Percentiles rank a stretch among this genome's conserved stretches.
Conservation (phyloP, 1,140 invertebrate genomes). For the Drosophila ercepeae region DNA sequence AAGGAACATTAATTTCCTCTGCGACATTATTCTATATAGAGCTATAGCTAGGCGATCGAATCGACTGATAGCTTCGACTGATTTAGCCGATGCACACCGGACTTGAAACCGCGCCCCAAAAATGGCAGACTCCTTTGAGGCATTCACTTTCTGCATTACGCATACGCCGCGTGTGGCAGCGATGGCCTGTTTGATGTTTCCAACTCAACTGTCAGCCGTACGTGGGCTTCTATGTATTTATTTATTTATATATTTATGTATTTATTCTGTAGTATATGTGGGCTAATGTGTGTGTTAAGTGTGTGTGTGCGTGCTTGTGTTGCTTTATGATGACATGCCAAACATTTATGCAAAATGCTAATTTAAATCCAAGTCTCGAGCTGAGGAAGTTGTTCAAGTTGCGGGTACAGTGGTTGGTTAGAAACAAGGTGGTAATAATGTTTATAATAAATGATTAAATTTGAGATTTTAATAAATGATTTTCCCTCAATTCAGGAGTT, state of each 20-base stretch:
- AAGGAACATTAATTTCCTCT: slow-evolving; percentile 81
- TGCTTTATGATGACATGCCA: slow-evolving; percentile 74
- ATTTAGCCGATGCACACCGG: slow-evolving; percentile 46
- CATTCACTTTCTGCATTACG: slow-evolving; percentile 51
- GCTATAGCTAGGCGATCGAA: slow-evolving; percentile 53
- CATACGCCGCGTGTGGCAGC: slow-evolving; percentile 70
- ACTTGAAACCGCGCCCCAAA: slow-evolving; percentile 7
- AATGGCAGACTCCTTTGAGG: slow-evolving; percentile 36
- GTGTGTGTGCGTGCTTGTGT: slow-evolving; percentile 36
- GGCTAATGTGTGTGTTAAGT: slow-evolving; percentile 28
- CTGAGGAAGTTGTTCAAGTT: slow-evolving; percentile 29
- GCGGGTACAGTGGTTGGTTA: slow-evolving; percentile 22
- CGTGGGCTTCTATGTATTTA: neutral
- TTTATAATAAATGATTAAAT: neutral
- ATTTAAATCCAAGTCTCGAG: slow-evolving; percentile 69
- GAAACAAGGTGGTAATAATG: neutral
- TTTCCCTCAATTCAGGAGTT: too few relatives aligned
- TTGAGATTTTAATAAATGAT: neutral
- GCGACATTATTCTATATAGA: slow-evolving; percentile 61
- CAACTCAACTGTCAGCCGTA: slow-evolving; percentile 19
- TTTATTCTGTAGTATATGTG: neutral
- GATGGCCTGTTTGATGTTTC: slow-evolving; percentile 65
- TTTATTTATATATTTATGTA: slow-evolving; percentile 1
- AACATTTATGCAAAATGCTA: slow-evolving; percentile 79
- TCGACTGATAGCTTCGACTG: slow-evolving; percentile 65